Conservation (phyloP, 2,888 invertebrate species). For the Volucella inflata region DNA sequence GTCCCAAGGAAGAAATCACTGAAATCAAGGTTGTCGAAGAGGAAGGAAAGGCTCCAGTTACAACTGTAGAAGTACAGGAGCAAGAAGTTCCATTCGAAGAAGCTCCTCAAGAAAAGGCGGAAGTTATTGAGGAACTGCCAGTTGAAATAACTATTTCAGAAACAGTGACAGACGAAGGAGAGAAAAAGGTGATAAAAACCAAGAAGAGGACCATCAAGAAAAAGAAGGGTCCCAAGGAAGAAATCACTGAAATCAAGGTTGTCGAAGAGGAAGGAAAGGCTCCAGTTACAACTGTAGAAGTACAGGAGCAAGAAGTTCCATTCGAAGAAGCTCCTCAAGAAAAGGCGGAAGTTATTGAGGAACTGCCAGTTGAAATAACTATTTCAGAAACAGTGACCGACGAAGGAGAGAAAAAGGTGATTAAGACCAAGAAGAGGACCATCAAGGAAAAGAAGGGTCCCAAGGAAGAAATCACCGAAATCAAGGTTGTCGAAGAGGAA, state of each 20-base stretch:
- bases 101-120: slow-evolving; percentile 76
- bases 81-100: slow-evolving; percentile 77
- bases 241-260: slow-evolving; percentile 81
- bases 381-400: slow-evolving; percentile 65
- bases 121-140: slow-evolving; percentile 67
- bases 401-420: slow-evolving; percentile 78
- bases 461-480: slow-evolving; percentile 80
- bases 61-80: slow-evolving; percentile 78
- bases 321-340: slow-evolving; percentile 80
- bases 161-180: slow-evolving; percentile 78
- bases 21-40: slow-evolving; percentile 80
- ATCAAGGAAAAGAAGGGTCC: slow-evolving; percentile 78
- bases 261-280: slow-evolving; percentile 80
- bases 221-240: slow-evolving; percentile 77
- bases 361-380: slow-evolving; percentile 56
- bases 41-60: slow-evolving; percentile 79
- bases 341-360: slow-evolving; percentile 77
- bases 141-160: slow-evolving; percentile 81
- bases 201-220: slow-evolving; percentile 76
- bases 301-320: slow-evolving; percentile 61
- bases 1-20: slow-evolving; percentile 77
- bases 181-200: slow-evolving; percentile 77
- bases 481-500: slow-evolving; percentile 79
- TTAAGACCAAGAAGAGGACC: slow-evolving; percentile 80
- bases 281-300: slow-evolving; percentile 78